Base-by-base conservation (phyloP, 2,113 vertebrate genomes). In the Himantopus leucocephalus region DNA sequence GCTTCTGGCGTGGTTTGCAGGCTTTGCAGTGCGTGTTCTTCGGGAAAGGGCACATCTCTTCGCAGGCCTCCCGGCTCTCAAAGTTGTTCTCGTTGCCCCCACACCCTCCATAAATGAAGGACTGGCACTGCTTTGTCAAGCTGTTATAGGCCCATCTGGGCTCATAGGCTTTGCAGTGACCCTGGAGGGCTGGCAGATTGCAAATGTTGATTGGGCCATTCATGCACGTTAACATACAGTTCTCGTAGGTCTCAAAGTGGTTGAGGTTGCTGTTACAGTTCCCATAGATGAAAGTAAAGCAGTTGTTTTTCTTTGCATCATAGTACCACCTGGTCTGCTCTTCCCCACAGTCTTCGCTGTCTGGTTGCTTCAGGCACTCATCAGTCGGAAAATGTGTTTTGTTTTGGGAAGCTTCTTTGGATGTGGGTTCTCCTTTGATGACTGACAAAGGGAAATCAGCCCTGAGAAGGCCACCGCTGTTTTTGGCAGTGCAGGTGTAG, bases 61-160 rank as follows among this genome's bases (percentile, higher is more conserved):
- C 99, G 0, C 99, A 99, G 55, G 98, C 98, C 95, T 99, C 99
- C 10, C 99, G 98, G 81, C 99, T 99, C 92, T 99, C 99, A 63
- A 99, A 99, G 98, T 99, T 99, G 98, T 99, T 99, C 74, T 98
- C 98, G 0, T 99, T 99, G 83, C 99, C 99, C 10, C 98, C 99
- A 1, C 99, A 99, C 39, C 99, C 99, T 0, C 99, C 99, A 0
- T 99, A 99, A 93, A 99, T 98, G 92, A 99, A 99, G 74, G 99
- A 98, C 96, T 99, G 99, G 96, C 99, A 99, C 93, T 99, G 98
- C 62, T 96, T 98, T 2, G 96, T 97, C 94, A 98, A 76, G 95
- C 98, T 97, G 94, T 98, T 99, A 92, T 99, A 99, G 4, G 99
- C 99, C 99, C 99, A 99, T 48, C 99, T 98, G 1, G 99, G 99